These are phyloP conservation scores for Polia nebulosa DNA, from an alignment of 2,888 invertebrate genomes.

Conservation along the genomic window DNA sequence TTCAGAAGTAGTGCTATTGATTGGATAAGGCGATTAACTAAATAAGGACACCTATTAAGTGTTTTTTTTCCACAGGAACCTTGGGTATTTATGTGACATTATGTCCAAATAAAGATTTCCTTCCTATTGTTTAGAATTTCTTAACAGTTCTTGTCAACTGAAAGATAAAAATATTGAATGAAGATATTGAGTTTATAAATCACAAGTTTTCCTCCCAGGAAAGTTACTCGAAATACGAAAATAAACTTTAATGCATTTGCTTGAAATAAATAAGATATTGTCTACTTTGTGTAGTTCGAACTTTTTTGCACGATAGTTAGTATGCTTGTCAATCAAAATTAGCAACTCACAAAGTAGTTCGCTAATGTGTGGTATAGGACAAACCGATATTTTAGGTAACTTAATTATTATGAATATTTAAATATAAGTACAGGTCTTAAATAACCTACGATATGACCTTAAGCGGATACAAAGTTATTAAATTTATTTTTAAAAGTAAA, in stretches of 20 bases:
- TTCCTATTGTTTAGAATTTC: slow-evolving; percentile 4
- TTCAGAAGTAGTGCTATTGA: not conserved
- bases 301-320: slow-evolving; percentile 20
- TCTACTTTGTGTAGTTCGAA: slow-evolving; percentile 5
- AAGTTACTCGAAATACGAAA: not conserved
- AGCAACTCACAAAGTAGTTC: not conserved
- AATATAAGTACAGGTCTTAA: not conserved
- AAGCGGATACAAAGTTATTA: not conserved
- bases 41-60: not conserved
- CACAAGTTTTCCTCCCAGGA: not conserved
- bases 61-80: not conserved
- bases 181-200: not conserved
- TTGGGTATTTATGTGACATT: not conserved
- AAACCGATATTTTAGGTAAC: not conserved
- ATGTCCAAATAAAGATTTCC: not conserved
- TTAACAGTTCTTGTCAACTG: not conserved
- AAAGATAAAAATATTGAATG: not conserved
- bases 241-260: not conserved
- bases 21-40: too few species aligned
- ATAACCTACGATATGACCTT: slow-evolving; percentile 2
- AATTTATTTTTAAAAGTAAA: not conserved
- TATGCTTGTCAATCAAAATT: slow-evolving; percentile 16
- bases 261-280: not conserved
- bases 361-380: not conserved
- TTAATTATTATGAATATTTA: not conserved